Base-by-base conservation (phyloP, 1,140 invertebrate species). In the Drosophila ficusphila region DNA sequence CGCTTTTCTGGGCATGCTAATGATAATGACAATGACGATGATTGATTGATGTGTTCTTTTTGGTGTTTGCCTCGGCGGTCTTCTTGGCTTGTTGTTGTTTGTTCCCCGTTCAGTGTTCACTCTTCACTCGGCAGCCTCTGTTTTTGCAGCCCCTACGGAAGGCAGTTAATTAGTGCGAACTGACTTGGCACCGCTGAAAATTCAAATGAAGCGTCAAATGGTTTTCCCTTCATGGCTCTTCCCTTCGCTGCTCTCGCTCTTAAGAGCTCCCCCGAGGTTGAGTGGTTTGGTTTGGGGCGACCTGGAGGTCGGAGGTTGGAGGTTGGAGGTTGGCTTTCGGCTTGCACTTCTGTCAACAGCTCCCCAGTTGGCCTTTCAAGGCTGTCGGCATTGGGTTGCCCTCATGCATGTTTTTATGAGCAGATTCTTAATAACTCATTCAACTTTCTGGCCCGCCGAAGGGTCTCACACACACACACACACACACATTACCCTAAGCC, bases 1-100 rank as follows among this genome's bases (percentile, higher is more conserved):
- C 25, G 25, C 31, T 41, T 9, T 21, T 34, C 38, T 33, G 52
- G 27, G 31, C 46, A 67, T 62, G 70, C 54, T 79, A 79, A 79
- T 75, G 76, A 79, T 79, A 79, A 79, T 75, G 76, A 79, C 76
- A 75, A 79, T 79, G 76, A 79, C 64, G 76, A 79, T 79, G 76
- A 79, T 79, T 79, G 76, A 79, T 79, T 79, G 76, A 79, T 71
- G 70, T 79, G 76, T 79, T 79, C 70, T 56, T 46, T 68, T 65
- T 49, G 70, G 47, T 70, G 18, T 60, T 34, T 21, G 52, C 14
- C 23, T 34, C 21, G 34, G 52, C 29, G 51, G 29, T 61, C 49
- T 39, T 39, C 46, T 29, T 54, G 21, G 23, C 23, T 12, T 44
- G 11, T 44, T 44, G 21, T 25, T 51, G 39, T n/a, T 67, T 14